Evolutionary conservation across 2,797 vertebrate genomes (phyloP), one percentile per base, ranked within the genome.

Genomic region (Zalophus californianus): DNA sequence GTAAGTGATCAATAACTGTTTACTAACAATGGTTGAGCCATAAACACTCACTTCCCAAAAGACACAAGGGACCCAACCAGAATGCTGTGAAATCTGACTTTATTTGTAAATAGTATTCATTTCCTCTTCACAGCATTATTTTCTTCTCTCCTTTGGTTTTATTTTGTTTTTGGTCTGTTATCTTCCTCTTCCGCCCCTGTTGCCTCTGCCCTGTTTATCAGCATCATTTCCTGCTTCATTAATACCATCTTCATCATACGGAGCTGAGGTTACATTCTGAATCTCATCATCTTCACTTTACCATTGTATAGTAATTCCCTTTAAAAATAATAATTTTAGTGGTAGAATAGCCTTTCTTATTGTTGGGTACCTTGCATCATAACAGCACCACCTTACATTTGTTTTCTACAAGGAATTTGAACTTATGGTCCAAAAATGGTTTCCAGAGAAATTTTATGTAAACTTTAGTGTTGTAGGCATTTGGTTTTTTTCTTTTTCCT

Each of bases 261-360:
- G 68, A 83, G 56, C 60, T 86, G 50, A 91, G 35, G 7, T 87
- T 92, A 87, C 52, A 2, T 56, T 91, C 86, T 90, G 16, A 32
- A 62, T 84, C 38, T 85, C 4, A 7, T 68, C 7, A 72, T 68
- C 54, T 93, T 87, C 77, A 60, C 87, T 88, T 94, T 89, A 41
- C 14, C 2, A 66, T 92, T 89, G 16, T 60, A 50, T 86, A 54
- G 11, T 91, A 35, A 29, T 84, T 86, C 79, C 29, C 73, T 94
- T 97, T 85, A 86, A 96, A 91, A 70, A 38, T 16, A 72, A 75
- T 85, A 38, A 44, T 78, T 96, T 94, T 68, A 66, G n/a, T 96
- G 38, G 25, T 79, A 21, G 64, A 84, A 66, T 70, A 91, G 29
- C 32, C 7, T 92, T 92, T 91, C 44, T 13, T 77, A 25, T 87